phyloP scores from a whole-genome alignment of 2,113 vertebrate species.

The Hippolais icterina region DNA sequence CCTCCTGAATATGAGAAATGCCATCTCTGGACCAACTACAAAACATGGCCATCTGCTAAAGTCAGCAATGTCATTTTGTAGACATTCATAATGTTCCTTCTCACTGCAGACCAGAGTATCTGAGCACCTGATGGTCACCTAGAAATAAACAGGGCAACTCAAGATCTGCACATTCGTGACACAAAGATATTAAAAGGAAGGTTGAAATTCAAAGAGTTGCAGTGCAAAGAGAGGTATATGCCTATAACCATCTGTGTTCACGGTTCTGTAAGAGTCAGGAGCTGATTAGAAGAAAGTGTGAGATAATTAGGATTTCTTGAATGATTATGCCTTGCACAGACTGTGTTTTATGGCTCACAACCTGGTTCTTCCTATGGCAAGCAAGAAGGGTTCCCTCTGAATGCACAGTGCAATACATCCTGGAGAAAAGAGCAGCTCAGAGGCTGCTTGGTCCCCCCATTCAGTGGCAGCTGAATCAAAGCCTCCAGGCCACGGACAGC shows the following conservation, averaged over 20 bases:
- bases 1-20: background rate
- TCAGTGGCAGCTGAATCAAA: background rate
- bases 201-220: background rate
- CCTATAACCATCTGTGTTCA: background rate
- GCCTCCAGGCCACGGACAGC: background rate
- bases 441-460: background rate
- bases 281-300: background rate
- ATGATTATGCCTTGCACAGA: background rate
- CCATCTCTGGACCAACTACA: background rate
- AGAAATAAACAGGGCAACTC: background rate
- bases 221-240: background rate
- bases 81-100: background rate
- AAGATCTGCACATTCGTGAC: background rate
- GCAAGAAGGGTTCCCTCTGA: background rate
- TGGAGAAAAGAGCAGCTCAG: background rate
- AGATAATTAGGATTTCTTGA: background rate
- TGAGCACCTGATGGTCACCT: background rate
- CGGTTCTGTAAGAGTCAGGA: background rate
- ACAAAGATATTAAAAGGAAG: background rate
- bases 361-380: background rate
- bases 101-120: background rate
- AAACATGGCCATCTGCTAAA: conserved; percentile 28
- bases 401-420: background rate
- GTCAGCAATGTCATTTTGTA: background rate
- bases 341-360: background rate